These are phyloP conservation scores for Pseudolaguvia tuberculata DNA, from an alignment of 2,113 vertebrate genomes.

Conservation along the genomic window DNA sequence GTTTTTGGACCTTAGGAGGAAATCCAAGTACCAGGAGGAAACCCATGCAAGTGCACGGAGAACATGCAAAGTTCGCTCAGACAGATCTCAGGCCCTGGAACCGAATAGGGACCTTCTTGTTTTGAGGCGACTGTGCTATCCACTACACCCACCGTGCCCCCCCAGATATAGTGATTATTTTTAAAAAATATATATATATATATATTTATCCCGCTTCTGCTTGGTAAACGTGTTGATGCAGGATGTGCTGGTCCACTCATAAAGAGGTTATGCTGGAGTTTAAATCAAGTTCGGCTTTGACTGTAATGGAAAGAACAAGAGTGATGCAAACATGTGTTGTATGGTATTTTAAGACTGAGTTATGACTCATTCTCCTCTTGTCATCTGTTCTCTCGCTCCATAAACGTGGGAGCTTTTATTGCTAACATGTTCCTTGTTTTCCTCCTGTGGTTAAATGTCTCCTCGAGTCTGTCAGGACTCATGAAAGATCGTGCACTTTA, in stretches of 20 bases:
- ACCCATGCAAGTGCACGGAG: too few relatives aligned
- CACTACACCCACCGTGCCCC: too few relatives aligned
- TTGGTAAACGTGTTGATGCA: neutral
- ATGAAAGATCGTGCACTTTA: neutral
- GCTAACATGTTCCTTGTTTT: slow-evolving; percentile 23
- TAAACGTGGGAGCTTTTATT: slow-evolving; percentile 32
- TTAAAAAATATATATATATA: too few relatives aligned
- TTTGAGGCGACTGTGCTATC: too few relatives aligned
- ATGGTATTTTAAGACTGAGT: slow-evolving; percentile 31
- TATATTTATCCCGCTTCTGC: too few relatives aligned
- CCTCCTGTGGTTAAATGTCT: slow-evolving; percentile 15
- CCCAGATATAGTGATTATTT: too few relatives aligned
- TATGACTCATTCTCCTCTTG: slow-evolving; percentile 37
- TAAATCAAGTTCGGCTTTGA: slow-evolving; percentile 35
- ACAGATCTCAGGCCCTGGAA: too few relatives aligned
- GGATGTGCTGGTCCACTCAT: slow-evolving; percentile 7
- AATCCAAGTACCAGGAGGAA: too few relatives aligned
- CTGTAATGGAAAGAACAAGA: slow-evolving; percentile 40
- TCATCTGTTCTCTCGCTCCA: slow-evolving; percentile 33
- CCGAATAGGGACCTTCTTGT: too few relatives aligned
- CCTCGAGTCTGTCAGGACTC: slow-evolving; percentile 10
- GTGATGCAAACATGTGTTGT: slow-evolving; percentile 1
- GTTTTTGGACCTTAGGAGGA: too few relatives aligned
- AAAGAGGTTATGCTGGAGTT: slow-evolving; percentile 30
- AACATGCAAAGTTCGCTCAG: too few relatives aligned